Conservation (phyloP, 2,797 vertebrate species). For the Anas bernieri region DNA sequence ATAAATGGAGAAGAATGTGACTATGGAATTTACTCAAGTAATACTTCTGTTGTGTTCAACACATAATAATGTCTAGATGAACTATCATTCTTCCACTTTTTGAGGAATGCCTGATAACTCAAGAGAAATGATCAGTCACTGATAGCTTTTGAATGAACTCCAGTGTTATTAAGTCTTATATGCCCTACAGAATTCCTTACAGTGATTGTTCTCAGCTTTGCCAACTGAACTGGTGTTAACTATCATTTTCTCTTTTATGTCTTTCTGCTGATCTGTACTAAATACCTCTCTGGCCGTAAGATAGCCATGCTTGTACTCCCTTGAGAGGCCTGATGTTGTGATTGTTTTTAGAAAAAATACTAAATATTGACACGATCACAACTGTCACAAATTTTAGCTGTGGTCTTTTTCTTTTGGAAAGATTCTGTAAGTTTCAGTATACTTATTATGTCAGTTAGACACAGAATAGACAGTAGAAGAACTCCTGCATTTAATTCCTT, state of each 20-base stretch:
- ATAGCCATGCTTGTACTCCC: accelerated
- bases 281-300: background rate
- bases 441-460: background rate
- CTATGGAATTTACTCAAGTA: background rate
- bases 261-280: background rate
- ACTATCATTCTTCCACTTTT: background rate
- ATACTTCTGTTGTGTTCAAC: background rate
- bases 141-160: background rate
- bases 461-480: background rate
- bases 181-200: background rate
- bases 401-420: background rate
- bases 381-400: background rate
- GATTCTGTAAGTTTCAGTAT: background rate
- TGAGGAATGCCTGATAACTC: background rate
- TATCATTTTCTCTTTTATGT: background rate
- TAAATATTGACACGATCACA: background rate
- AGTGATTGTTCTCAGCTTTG: background rate
- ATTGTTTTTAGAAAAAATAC: background rate
- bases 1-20: background rate
- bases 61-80: background rate
- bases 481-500: background rate
- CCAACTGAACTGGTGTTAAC: background rate
- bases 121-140: background rate
- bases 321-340: background rate
- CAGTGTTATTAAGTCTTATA: background rate